Evolutionary conservation across 2,888 invertebrate species (phyloP).

Genomic region (Stegana nigrithorax): DNA sequence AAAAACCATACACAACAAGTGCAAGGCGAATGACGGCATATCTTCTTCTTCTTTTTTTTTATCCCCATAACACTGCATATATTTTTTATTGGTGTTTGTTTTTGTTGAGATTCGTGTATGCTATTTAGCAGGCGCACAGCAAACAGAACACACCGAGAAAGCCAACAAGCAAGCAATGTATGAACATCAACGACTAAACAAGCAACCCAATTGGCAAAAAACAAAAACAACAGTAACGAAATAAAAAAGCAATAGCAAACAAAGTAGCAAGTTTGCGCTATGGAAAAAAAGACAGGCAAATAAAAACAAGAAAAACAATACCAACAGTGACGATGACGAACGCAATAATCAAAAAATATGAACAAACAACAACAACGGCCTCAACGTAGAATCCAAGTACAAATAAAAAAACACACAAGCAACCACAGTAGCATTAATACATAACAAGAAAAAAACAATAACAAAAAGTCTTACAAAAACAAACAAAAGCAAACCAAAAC

Average conservation of each 20-base stretch:
- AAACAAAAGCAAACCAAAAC: slow-evolving; percentile 36
- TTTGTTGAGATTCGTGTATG: slow-evolving; percentile 59
- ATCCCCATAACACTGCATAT: no score
- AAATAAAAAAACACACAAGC: slow-evolving; percentile 42
- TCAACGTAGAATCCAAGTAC: no score
- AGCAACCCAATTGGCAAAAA: slow-evolving; percentile 20
- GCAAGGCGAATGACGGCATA: slow-evolving; percentile 12
- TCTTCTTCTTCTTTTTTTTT: no score
- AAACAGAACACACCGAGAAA: slow-evolving; percentile 23
- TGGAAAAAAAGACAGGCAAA: background rate
- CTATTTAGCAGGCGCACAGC: slow-evolving; percentile 54
- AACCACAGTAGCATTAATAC: slow-evolving; percentile 28
- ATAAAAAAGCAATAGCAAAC: slow-evolving; percentile 10
- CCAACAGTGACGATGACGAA: slow-evolving; percentile 4
- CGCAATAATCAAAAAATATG: slow-evolving; percentile 16
- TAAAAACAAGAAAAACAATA: slow-evolving; percentile 26
- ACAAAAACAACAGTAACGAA: slow-evolving; percentile 2
- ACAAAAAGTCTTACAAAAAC: slow-evolving; percentile 26
- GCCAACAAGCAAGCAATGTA: slow-evolving; percentile 14
- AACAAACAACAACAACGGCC: slow-evolving; percentile 26
- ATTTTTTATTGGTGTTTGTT: slow-evolving; percentile 48
- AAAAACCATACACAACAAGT: background rate
- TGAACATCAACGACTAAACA: no score
- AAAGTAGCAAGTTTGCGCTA: no score
- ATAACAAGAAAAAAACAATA: slow-evolving; percentile 17